A percentile compares a stretch with the other conserved stretches of the same genome.
These are phyloP conservation scores for Eulimnadia texana DNA, from an alignment of 1,140 invertebrate genomes.

Conservation along the genomic window DNA sequence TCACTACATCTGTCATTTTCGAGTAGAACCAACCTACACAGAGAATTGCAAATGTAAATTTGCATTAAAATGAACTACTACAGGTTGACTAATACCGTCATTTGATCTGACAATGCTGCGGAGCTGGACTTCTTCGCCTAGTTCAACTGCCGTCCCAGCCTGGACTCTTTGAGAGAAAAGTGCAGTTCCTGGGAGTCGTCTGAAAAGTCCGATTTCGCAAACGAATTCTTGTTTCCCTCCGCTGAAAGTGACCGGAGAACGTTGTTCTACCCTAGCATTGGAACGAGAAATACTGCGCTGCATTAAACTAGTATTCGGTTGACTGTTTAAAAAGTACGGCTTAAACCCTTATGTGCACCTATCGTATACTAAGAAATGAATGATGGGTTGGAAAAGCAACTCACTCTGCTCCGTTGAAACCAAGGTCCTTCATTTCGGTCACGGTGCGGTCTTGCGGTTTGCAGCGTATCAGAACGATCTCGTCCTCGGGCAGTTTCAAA, in stretches of 20 bases:
- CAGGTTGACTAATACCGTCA: slow-evolving; percentile 35
- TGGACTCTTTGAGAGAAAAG: slow-evolving; percentile 38
- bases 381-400: background rate
- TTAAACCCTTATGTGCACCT: background rate
- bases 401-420: slow-evolving; percentile 20
- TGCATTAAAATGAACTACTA: background rate
- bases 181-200: slow-evolving; percentile 32
- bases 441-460: slow-evolving; percentile 40
- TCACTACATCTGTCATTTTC: slow-evolving; percentile 40
- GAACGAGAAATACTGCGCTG: background rate
- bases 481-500: slow-evolving; percentile 43
- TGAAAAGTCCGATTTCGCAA: slow-evolving; percentile 40
- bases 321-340: background rate
- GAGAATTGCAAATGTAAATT: too few species aligned
- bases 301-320: background rate
- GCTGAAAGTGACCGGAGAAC: slow-evolving; percentile 21
- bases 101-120: slow-evolving; percentile 39
- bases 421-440: slow-evolving; percentile 36
- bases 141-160: slow-evolving; percentile 37
- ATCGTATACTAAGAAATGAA: too few species aligned
- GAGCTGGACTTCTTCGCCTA: slow-evolving; percentile 50
- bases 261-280: slow-evolving; percentile 28
- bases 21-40: slow-evolving; percentile 42
- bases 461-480: slow-evolving; percentile 43
- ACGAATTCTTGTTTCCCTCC: slow-evolving; percentile 41